Base-by-base conservation (phyloP, 37 sponge, comb jelly and placozoan genomes). In the Geodia barretti region DNA sequence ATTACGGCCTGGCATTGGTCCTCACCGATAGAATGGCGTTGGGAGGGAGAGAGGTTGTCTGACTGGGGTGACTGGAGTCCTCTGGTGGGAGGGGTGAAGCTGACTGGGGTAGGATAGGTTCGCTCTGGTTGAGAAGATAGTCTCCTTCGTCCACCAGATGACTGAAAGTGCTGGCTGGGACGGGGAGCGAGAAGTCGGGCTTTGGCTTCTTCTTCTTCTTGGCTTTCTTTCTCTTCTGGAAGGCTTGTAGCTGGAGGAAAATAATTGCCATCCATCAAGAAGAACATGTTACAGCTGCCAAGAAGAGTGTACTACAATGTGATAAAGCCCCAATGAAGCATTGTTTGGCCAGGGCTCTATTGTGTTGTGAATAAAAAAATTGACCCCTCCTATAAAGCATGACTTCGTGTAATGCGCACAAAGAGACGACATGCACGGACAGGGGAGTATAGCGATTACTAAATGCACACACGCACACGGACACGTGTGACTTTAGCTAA, bases 141-240 rank as follows among this genome's bases (percentile, higher is more conserved):
- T 47, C 54, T 17, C 54, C 14, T 17, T 14, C 14, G 54, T 47
- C 54, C 14, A 7, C 54, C 54, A 47, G 54, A 47, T 17, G 14
- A 47, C 54, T 47, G 54, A 47, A 14, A 47, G 54, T 17, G 54
- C 14, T 47, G 14, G 54, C 7, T 7, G 54, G 7, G 54, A 14
- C 54, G 11, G 54, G n/a, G n/a, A n/a, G 11, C 60, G 60, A 58
- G 19, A 58, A 19, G 19, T 11, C 67, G 8, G 8, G 21, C 24
- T 70, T 81, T 4, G 19, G 41, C 72, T 76, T 76, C 9, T 72
- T 73, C n/a, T n/a, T n/a, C 43, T 42, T 74, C 68, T 87, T 87
- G 26, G 19, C 25, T 64, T 81, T 75, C 26, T 79, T 85, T 63
- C 74, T 77, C 78, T 87, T 75, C 76, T 80, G 76, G 70, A 64